Evolutionary conservation across 2,113 vertebrate genomes (phyloP).

Genomic region (Haemorhous mexicanus): DNA sequence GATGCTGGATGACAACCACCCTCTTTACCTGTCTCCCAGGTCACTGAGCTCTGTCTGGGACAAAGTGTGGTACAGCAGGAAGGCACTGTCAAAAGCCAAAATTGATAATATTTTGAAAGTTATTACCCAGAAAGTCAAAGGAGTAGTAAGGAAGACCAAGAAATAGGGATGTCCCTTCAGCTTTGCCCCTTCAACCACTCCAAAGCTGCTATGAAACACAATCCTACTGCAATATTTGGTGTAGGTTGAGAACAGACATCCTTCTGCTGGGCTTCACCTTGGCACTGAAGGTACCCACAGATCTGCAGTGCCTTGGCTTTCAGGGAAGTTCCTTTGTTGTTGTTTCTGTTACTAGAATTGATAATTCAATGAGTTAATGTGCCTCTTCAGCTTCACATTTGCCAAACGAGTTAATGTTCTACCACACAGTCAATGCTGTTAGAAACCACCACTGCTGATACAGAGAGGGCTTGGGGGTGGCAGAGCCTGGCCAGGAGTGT

Average conservation of each 20-base stretch:
- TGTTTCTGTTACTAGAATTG: not conserved
- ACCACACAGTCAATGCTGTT: not conserved
- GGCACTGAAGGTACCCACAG: not conserved
- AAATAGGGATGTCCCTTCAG: not conserved
- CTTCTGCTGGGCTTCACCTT: not conserved
- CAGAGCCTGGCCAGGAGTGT: not conserved
- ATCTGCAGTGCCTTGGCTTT: not conserved
- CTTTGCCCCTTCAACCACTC: not conserved
- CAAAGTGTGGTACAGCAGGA: constrained; percentile 28
- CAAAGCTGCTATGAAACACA: not conserved
- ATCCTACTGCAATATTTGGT: not conserved
- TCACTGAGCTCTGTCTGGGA: not conserved
- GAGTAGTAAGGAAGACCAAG: fast-evolving
- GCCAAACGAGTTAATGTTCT: not conserved
- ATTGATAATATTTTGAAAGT: not conserved
- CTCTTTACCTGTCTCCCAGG: constrained; percentile 26
- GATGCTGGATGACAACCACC: not conserved
- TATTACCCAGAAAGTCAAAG: not conserved
- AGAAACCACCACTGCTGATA: not conserved
- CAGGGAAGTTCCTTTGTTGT: not conserved
- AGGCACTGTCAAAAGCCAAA: not conserved
- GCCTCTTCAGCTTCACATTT: not conserved
- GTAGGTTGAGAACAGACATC: not conserved
- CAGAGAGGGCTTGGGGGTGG: fast-evolving
- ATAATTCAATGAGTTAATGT: not conserved